phyloP scores from a whole-genome alignment of 2,888 invertebrate genomes.

The Erebia palarica region DNA sequence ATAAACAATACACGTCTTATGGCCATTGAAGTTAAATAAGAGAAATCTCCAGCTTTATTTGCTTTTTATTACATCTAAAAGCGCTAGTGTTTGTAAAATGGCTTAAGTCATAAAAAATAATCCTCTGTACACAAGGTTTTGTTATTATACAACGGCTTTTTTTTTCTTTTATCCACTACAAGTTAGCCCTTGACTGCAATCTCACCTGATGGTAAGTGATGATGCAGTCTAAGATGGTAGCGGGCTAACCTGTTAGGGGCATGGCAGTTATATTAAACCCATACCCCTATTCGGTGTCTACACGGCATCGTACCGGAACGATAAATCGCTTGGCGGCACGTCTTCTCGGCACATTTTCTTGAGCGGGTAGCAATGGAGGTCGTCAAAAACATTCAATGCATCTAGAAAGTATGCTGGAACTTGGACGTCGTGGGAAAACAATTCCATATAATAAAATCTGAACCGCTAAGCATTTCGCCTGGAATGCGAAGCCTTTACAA shows the following conservation, averaged over 20 bases:
- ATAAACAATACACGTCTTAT: conserved; percentile 15
- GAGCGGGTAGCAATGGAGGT: neutral
- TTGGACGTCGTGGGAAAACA: conserved; percentile 66
- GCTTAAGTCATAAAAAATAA: conserved; percentile 13
- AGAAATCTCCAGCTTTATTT: conserved; percentile 18
- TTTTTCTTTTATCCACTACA: no score
- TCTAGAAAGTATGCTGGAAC: conserved; percentile 6
- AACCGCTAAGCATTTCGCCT: conserved; percentile 52
- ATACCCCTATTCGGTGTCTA: no score
- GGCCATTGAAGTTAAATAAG: neutral
- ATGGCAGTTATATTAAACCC: no score
- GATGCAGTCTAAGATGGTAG: no score
- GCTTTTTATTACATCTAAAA: conserved; percentile 15
- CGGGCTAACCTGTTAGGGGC: no score
- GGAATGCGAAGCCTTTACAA: conserved; percentile 51
- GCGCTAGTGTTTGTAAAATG: conserved; percentile 6
- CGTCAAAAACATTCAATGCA: conserved; percentile 10
- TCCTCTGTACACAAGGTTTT: conserved; percentile 1
- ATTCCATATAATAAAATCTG: conserved; percentile 69
- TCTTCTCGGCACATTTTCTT: no score
- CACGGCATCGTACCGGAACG: no score
- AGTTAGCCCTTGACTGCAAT: no score
- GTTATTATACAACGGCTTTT: neutral
- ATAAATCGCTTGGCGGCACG: no score
- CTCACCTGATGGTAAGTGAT: no score